Evolutionary conservation across 2,113 vertebrate species (phyloP).

Genomic region (Marcusenius ussheri): DNA sequence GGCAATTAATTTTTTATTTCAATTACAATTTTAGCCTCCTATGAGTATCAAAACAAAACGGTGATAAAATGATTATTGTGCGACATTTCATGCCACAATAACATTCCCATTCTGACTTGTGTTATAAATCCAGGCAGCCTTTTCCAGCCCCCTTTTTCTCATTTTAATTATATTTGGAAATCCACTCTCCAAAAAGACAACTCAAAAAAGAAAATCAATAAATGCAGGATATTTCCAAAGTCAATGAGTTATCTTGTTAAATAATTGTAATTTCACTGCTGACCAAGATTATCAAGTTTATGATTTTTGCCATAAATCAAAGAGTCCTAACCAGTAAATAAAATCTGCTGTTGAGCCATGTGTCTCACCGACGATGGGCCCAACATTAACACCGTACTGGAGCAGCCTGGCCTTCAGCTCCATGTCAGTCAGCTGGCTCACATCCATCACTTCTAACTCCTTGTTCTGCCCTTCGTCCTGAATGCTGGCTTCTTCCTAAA

Average conservation of each 20-base stretch:
- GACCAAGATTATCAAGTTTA: neutral
- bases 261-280: neutral
- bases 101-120: neutral
- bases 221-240: neutral
- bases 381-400: constrained; percentile 60
- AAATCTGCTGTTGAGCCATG: constrained; percentile 19
- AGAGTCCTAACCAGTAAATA: neutral
- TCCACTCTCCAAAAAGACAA: neutral
- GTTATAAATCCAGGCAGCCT: neutral
- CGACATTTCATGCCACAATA: neutral
- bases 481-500: constrained; percentile 20
- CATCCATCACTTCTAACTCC: constrained; percentile 41
- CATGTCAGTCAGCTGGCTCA: constrained; percentile 55
- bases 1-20: neutral
- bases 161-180: neutral
- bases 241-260: neutral
- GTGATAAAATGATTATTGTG: neutral
- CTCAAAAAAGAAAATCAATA: neutral
- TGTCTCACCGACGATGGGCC: constrained; percentile 68
- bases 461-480: constrained; percentile 21
- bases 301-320: neutral
- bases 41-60: neutral
- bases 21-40: neutral
- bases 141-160: neutral
- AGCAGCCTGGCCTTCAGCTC: constrained; percentile 58